Conservation (phyloP, 2,113 vertebrate genomes). For the Hemiscyllium ocellatum region DNA sequence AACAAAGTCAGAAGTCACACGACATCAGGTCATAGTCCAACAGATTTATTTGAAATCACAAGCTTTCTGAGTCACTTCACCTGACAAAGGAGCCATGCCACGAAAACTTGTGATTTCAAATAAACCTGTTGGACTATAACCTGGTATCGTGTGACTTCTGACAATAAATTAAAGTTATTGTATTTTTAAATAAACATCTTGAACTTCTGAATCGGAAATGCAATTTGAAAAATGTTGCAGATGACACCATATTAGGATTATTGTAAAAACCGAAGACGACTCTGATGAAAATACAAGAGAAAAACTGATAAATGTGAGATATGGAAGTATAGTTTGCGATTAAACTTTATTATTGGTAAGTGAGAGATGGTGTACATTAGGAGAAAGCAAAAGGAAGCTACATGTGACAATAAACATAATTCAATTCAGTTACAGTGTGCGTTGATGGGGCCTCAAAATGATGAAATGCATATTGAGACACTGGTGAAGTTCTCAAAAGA, state of each 20-base stretch:
- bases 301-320: background rate
- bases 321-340: background rate
- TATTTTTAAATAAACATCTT: background rate
- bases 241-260: background rate
- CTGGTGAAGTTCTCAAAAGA: background rate
- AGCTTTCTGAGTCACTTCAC: too few species aligned
- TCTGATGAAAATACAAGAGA: background rate
- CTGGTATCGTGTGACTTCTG: too few species aligned
- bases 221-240: background rate
- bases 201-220: background rate
- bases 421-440: background rate
- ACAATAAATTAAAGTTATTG: background rate
- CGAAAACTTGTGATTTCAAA: too few species aligned
- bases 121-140: too few species aligned
- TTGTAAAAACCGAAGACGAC: background rate
- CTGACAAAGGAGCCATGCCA: too few species aligned
- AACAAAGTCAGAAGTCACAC: too few species aligned
- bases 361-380: background rate
- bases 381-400: background rate
- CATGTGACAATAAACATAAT: background rate
- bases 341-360: background rate
- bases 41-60: too few species aligned
- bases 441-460: background rate
- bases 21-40: too few species aligned
- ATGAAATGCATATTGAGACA: background rate